phyloP scores from a whole-genome alignment of 2,113 vertebrate genomes.

The Psittacula cyanocephala region DNA sequence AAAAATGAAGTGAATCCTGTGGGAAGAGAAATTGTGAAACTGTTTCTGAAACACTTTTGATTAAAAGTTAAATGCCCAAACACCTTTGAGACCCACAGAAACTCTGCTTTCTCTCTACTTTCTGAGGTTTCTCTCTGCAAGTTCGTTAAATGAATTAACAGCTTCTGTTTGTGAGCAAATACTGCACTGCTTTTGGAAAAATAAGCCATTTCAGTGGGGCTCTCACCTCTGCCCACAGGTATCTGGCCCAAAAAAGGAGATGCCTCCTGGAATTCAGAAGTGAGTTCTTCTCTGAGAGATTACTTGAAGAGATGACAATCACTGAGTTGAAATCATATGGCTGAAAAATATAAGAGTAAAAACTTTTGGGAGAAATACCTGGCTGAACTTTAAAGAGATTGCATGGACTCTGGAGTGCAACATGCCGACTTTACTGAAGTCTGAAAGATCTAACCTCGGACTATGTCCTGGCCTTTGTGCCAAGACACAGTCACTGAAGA shows the following conservation, averaged over 20 bases:
- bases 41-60: neutral
- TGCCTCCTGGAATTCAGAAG: neutral
- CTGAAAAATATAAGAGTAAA: neutral
- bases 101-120: neutral
- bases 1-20: neutral
- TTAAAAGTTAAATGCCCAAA: neutral
- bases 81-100: neutral
- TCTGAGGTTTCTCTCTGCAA: neutral
- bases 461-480: neutral
- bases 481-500: neutral
- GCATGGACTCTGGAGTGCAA: neutral
- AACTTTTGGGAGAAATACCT: neutral
- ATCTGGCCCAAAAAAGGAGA: neutral
- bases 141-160: neutral
- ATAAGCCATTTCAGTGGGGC: neutral
- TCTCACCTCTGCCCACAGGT: neutral
- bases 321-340: neutral
- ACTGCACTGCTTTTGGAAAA: neutral
- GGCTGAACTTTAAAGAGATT: neutral
- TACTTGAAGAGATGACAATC: neutral
- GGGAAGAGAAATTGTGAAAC: neutral
- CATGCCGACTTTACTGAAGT: fast-evolving
- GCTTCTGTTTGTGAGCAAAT: neutral
- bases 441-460: neutral
- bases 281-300: neutral